Percentiles rank a stretch among this genome's conserved stretches.
Evolutionary conservation across 2,797 vertebrate genomes (phyloP).

Genomic region (Acanthornis magna): DNA sequence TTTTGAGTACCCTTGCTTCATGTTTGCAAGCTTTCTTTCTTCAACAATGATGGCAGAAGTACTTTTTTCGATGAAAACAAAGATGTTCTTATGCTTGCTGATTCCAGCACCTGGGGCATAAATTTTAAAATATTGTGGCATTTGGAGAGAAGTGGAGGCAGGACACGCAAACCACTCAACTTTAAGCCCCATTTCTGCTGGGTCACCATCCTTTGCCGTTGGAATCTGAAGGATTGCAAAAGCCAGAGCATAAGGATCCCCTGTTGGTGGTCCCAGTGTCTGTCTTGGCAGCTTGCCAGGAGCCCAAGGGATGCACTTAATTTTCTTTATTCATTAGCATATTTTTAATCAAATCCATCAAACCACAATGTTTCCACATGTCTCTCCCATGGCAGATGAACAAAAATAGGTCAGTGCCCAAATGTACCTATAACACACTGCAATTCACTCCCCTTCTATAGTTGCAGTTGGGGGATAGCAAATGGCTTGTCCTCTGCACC

Average conservation of each 20-base stretch:
- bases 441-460: not conserved
- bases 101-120: conserved; percentile 53
- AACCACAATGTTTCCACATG: conserved; percentile 67
- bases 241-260: conserved; percentile 49
- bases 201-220: not conserved
- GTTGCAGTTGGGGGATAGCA: not conserved
- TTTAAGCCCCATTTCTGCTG: not conserved
- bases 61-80: conserved; percentile 26
- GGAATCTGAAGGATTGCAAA: conserved; percentile 40
- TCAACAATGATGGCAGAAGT: conserved; percentile 23
- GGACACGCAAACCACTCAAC: not conserved
- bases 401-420: conserved; percentile 61
- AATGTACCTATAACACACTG: not conserved
- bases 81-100: conserved; percentile 29
- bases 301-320: conserved; percentile 67
- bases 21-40: conserved; percentile 33
- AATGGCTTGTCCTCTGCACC: not conserved
- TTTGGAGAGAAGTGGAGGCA: conserved; percentile 27
- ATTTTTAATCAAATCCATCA: conserved; percentile 71
- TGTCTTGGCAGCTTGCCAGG: conserved; percentile 52
- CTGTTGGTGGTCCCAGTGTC: conserved; percentile 60
- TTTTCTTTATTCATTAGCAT: conserved; percentile 69
- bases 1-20: conserved; percentile 45
- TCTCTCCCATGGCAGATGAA: conserved; percentile 63
- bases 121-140: conserved; percentile 25